Percentiles rank a stretch among this genome's conserved stretches.
phyloP scores from a whole-genome alignment of 2,113 vertebrate genomes.

The Felis catus region DNA sequence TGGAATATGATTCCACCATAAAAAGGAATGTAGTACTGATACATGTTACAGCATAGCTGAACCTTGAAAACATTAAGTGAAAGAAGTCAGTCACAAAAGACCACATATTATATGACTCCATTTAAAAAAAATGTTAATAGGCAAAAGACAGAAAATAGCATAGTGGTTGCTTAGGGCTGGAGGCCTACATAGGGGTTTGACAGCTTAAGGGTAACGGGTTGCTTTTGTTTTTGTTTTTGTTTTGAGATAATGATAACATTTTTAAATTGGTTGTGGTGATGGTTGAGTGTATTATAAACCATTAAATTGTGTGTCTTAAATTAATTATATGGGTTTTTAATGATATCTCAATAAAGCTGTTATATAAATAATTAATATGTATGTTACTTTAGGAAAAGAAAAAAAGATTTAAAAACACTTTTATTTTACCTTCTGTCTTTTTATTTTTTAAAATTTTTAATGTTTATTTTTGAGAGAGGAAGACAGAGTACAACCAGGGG shows the following conservation, averaged over 20 bases:
- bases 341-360: not conserved
- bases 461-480: too few relatives aligned
- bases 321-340: not conserved
- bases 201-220: not conserved
- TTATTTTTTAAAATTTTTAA: too few relatives aligned
- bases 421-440: not conserved
- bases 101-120: not conserved
- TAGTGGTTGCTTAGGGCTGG: not conserved
- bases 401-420: not conserved
- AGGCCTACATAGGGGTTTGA: not conserved
- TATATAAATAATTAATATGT: conserved; percentile 5
- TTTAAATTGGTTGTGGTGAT: not conserved
- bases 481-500: too few relatives aligned
- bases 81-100: conserved; percentile 18
- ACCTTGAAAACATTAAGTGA: not conserved
- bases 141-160: conserved; percentile 6
- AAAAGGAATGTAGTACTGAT: not conserved
- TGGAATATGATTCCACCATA: not conserved
- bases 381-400: not conserved
- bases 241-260: not conserved
- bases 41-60: not conserved
- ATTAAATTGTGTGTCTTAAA: not conserved
- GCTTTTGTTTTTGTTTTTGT: not conserved
- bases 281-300: not conserved
- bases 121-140: not conserved